Evolutionary conservation across 2,797 vertebrate genomes (phyloP).

Genomic region (Microcaecilia unicolor): DNA sequence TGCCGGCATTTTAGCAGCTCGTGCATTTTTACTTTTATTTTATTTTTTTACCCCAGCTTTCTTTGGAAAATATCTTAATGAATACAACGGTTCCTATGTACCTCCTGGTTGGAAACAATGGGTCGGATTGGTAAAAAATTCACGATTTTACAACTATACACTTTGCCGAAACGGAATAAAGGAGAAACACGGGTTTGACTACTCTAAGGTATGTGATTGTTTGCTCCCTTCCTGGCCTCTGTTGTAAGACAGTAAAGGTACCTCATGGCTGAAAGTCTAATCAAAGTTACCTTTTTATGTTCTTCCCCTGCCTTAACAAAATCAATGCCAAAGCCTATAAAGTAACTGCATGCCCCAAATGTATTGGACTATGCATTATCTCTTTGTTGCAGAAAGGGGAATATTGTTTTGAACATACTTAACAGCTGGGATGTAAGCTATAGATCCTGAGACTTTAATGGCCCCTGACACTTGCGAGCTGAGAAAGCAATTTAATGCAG

Average conservation of each 20-base stretch:
- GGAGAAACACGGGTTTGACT: constrained; percentile 85
- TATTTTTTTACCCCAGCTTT: constrained; percentile 64
- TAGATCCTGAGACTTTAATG: neutral
- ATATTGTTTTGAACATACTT: constrained; percentile 10
- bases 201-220: constrained; percentile 66
- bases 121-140: constrained; percentile 91
- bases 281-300: neutral
- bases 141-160: constrained; percentile 94
- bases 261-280: constrained; percentile 7
- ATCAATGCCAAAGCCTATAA: neutral
- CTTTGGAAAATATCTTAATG: constrained; percentile 96
- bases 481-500: constrained; percentile 20
- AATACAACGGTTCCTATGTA: constrained; percentile 93
- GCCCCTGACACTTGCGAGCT: neutral
- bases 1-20: too few species aligned
- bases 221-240: neutral
- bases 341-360: accelerated
- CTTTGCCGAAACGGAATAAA: constrained; percentile 83
- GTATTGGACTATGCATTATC: neutral
- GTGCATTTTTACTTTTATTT: neutral
- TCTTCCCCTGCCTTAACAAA: neutral
- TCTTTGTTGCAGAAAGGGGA: neutral
- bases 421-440: constrained; percentile 4
- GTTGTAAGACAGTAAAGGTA: neutral
- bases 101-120: constrained; percentile 91